Percentiles rank a stretch among this genome's conserved stretches.
Evolutionary conservation across 2,797 vertebrate genomes (phyloP).

Genomic region (Ibycter americanus): DNA sequence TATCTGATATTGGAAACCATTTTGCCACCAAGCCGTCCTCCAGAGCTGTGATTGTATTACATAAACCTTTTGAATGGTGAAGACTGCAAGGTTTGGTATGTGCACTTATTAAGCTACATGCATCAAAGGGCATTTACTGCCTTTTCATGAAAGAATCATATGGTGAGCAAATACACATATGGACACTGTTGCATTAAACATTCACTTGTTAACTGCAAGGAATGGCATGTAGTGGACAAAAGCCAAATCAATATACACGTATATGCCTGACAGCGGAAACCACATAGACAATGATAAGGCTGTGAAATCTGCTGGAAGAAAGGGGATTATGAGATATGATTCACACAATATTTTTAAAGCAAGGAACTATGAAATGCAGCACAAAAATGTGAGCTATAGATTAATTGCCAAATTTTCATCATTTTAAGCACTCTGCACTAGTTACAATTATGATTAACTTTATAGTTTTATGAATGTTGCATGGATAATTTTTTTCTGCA

Average conservation of each 20-base stretch:
- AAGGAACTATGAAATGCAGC: not conserved
- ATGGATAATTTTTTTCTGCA: not conserved
- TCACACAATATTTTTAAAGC: not conserved
- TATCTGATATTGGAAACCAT: not conserved
- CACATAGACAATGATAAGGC: not conserved
- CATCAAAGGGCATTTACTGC: not conserved
- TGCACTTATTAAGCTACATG: not conserved
- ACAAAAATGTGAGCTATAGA: not conserved
- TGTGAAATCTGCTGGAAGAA: not conserved
- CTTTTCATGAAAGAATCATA: not conserved
- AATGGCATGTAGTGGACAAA: not conserved
- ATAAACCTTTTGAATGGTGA: not conserved
- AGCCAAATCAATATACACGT: not conserved
- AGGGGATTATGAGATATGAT: not conserved
- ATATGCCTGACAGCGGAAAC: not conserved
- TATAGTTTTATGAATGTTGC: not conserved
- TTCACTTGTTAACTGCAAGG: not conserved
- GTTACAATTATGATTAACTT: not conserved
- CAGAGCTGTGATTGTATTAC: not conserved
- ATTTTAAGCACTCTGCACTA: not conserved
- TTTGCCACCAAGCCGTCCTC: not conserved
- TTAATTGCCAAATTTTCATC: not conserved
- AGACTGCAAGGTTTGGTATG: not conserved
- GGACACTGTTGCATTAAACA: not conserved
- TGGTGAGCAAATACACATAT: not conserved